Evolutionary conservation across 2,113 vertebrate genomes (phyloP).

Genomic region (Hippolais icterina): DNA sequence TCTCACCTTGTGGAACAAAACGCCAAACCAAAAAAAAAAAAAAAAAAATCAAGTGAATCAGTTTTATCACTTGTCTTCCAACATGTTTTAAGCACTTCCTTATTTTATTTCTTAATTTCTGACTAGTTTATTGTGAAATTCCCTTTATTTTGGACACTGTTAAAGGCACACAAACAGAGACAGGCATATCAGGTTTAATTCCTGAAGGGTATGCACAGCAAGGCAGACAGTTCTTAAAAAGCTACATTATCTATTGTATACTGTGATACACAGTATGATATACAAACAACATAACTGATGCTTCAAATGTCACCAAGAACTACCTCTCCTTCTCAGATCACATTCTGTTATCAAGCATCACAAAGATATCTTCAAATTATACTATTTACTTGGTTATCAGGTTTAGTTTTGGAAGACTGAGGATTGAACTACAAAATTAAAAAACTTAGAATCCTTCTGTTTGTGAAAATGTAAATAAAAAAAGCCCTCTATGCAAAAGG

Average conservation of each 20-base stretch:
- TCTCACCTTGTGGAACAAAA: not conserved
- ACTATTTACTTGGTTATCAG: not conserved
- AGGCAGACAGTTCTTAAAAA: not conserved
- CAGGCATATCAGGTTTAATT: not conserved
- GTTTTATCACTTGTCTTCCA: not conserved
- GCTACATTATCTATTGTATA: not conserved
- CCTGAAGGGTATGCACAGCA: not conserved
- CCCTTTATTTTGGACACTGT: not conserved
- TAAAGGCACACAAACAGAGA: not conserved
- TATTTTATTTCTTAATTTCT: not conserved
- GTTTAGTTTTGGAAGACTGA: not conserved
- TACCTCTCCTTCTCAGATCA: not conserved
- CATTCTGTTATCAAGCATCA: rapidly evolving
- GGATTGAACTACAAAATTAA: not conserved
- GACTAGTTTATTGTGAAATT: not conserved
- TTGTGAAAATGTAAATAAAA: not conserved
- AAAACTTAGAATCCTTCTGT: not conserved
- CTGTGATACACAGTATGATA: not conserved
- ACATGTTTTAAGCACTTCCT: not conserved
- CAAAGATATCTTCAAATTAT: not conserved
- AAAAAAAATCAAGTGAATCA: not conserved
- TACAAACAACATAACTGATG: not conserved
- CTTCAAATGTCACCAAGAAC: not conserved
- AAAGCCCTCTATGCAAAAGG: not conserved
- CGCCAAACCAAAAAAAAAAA: not conserved